Base-by-base conservation (phyloP, 1,140 invertebrate species). In the Drosophila nigromelanica region DNA sequence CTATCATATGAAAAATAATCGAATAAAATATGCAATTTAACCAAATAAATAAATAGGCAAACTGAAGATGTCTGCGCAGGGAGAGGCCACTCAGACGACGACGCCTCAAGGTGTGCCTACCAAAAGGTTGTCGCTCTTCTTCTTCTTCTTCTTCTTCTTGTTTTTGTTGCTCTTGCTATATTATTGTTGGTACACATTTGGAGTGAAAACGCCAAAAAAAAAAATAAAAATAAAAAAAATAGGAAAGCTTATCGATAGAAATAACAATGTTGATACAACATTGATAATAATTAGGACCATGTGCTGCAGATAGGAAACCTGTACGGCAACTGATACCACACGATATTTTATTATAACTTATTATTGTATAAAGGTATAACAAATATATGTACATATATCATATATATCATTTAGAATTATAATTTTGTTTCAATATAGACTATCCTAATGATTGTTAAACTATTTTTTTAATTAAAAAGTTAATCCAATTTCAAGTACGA, bases 11-110 rank as follows among this genome's bases (percentile, higher is more conserved):
- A 82, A 82, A 81, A 64, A 75, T 72, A 73, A 63, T 80, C 66
- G 42, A 76, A 55, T 81, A 62, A 86, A 67, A 87, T 64, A 89
- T 76, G 66, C 79, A 75, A 67, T 60, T 69, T 24, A 81, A 78
- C 66, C 75, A 75, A 73, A 51, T 48, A 56, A 68, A 64, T 39
- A 47, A 51, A 67, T 61, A 54, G 30, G 18, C 40, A 45, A 45
- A 58, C 55, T 33, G 40, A 55, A 40, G 37, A 55, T 55, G 52
- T 55, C 37, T 24, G 18, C 37, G 37, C 52, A 40, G 52, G 18
- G 39, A 52, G 58, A 52, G 50, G 59, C 59, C 58, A 54, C 7
- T 18, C 33, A 18, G 45, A 47, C 10, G 54, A 21, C n/a, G 56
- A 27, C 14, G 69, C 54, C 52, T 72, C 69, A 72, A 72, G 69